These are phyloP conservation scores for Hemistola chrysoprasaria DNA, from an alignment of 2,888 invertebrate genomes.

Conservation along the genomic window DNA sequence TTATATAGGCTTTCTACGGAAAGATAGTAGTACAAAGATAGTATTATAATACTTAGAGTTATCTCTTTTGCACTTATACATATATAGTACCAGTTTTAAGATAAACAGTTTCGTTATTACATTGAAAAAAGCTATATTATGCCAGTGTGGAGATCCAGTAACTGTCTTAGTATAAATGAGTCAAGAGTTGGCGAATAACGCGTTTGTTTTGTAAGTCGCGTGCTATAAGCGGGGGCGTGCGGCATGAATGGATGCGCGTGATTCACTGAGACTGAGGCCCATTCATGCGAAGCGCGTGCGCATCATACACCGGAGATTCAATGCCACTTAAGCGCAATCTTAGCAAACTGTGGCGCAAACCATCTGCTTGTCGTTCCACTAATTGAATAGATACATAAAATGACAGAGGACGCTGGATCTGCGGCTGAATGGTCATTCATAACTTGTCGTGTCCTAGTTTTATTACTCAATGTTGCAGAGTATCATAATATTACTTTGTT, in stretches of 20 bases:
- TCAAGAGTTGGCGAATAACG: slow-evolving; percentile 49
- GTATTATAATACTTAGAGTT: no score
- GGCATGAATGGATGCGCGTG: slow-evolving; percentile 70
- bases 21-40: no score
- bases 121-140: no score
- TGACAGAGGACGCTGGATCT: slow-evolving; percentile 14
- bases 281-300: slow-evolving; percentile 63
- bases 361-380: slow-evolving; percentile 27
- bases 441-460: slow-evolving; percentile 10
- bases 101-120: no score
- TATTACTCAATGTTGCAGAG: slow-evolving; percentile 10
- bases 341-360: slow-evolving; percentile 28
- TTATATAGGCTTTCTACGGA: slow-evolving; percentile 17
- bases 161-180: slow-evolving; percentile 20
- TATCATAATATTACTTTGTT: no score
- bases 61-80: no score
- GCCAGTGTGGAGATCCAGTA: no score
- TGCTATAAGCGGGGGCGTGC: slow-evolving; percentile 64
- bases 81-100: no score
- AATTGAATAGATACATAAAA: slow-evolving; percentile 28
- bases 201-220: slow-evolving; percentile 58
- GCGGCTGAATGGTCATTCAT: slow-evolving; percentile 10
- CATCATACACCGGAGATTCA: slow-evolving; percentile 50
- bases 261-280: slow-evolving; percentile 69
- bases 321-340: slow-evolving; percentile 44